Percentiles rank a stretch among this genome's conserved stretches.
Conservation (phyloP, 2,113 vertebrate species). For the Calcarius ornatus region DNA sequence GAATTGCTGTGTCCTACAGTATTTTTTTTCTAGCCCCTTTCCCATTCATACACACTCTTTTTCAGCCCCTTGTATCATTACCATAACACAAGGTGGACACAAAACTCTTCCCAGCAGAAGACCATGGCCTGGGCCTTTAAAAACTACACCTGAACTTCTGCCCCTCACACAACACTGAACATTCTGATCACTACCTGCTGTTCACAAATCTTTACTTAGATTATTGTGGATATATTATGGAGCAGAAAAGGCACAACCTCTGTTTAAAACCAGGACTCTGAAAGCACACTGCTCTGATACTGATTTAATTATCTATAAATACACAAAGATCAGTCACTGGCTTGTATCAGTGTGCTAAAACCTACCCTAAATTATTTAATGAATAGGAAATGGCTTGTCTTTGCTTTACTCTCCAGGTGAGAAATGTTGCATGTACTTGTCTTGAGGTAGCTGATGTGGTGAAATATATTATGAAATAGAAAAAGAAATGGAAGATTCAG, state of each 20-base stretch:
- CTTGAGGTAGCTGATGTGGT: background rate
- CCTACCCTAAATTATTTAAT: background rate
- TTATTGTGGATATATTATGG: background rate
- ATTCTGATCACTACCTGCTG: background rate
- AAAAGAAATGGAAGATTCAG: background rate
- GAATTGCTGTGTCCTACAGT: background rate
- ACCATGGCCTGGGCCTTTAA: background rate
- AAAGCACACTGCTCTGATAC: background rate
- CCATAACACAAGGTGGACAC: background rate
- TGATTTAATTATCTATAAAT: background rate
- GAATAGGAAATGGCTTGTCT: background rate
- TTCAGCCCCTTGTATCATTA: background rate
- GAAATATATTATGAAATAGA: background rate
- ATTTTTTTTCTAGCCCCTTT: background rate
- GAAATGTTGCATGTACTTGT: background rate
- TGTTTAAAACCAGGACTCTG: background rate
- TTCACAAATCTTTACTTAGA: background rate
- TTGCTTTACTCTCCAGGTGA: background rate
- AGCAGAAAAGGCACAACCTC: background rate
- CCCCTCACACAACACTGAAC: background rate
- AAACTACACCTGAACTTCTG: background rate
- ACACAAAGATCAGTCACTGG: background rate
- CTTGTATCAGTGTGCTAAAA: background rate
- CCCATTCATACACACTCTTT: background rate
- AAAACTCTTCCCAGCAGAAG: background rate